These are phyloP conservation scores for Mastacembelus armatus DNA, from an alignment of 2,797 vertebrate species.

Conservation along the genomic window DNA sequence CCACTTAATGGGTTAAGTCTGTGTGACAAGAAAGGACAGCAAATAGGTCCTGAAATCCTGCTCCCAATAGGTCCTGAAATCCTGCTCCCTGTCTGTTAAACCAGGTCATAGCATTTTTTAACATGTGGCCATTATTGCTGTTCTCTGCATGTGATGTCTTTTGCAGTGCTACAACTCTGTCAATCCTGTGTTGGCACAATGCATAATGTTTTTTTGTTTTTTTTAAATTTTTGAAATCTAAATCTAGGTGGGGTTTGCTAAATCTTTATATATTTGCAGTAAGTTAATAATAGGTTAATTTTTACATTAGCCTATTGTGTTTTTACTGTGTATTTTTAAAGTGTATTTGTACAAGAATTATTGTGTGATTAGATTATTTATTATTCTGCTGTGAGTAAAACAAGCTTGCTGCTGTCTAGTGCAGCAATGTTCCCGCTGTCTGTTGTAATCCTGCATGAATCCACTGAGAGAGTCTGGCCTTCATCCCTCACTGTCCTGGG, in stretches of 20 bases:
- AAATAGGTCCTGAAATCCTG: neutral
- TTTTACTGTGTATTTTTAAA: neutral
- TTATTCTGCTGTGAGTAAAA: neutral
- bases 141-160: conserved; percentile 1
- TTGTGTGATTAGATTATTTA: too few species aligned
- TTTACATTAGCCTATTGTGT: conserved; percentile 1
- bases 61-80: neutral
- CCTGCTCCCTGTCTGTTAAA: neutral
- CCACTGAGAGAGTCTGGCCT: conserved; percentile 20
- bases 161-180: neutral
- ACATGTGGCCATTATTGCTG: neutral
- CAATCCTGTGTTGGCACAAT: neutral
- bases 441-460: conserved; percentile 13
- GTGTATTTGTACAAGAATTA: conserved; percentile 2
- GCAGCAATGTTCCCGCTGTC: conserved; percentile 20
- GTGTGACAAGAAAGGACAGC: neutral
- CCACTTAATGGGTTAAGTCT: neutral
- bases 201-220: neutral
- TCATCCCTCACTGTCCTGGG: conserved; percentile 27
- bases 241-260: neutral
- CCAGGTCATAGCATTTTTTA: neutral
- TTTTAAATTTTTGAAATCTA: neutral
- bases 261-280: neutral
- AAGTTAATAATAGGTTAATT: neutral
- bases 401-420: conserved; percentile 5